phyloP scores from a whole-genome alignment of 2,888 invertebrate genomes.

The Drosophila putrida region DNA sequence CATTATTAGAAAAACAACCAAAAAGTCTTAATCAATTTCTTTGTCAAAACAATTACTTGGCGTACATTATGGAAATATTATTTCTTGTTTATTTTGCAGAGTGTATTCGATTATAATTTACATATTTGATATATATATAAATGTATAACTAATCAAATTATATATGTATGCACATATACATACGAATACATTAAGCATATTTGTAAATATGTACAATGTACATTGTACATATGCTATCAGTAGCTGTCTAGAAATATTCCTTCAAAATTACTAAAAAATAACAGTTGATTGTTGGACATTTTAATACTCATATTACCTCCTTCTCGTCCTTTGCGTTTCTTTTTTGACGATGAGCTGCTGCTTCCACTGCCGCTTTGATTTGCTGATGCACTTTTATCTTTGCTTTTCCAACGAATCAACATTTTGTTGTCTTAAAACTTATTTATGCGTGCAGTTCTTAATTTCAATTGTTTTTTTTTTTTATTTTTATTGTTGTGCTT shows the following conservation, averaged over 20 bases:
- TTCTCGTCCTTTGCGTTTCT: slow-evolving; percentile 94
- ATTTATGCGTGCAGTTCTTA: slow-evolving; percentile 1
- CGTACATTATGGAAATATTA: background rate
- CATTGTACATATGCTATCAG: no score
- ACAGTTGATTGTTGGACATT: background rate
- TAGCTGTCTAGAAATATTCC: background rate
- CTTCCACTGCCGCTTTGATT: slow-evolving; percentile 87
- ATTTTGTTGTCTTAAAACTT: slow-evolving; percentile 84
- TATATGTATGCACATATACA: no score
- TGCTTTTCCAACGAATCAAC: slow-evolving; percentile 94
- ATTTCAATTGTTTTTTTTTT: slow-evolving; percentile 17
- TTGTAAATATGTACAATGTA: no score
- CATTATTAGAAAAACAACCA: no score
- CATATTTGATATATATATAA: background rate
- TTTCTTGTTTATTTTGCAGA: background rate
- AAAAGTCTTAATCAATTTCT: no score
- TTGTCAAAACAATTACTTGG: no score
- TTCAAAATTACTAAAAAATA: background rate
- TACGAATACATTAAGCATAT: no score
- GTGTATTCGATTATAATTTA: background rate
- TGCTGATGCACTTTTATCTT: slow-evolving; percentile 91
- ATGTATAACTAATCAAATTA: background rate
- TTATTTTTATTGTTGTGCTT: background rate
- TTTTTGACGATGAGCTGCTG: slow-evolving; percentile 89
- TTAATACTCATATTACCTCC: slow-evolving; percentile 87